A percentile compares a stretch with the other conserved stretches of the same genome.
Conservation (phyloP, 2,888 invertebrate genomes). For the Drosophila testacea region DNA sequence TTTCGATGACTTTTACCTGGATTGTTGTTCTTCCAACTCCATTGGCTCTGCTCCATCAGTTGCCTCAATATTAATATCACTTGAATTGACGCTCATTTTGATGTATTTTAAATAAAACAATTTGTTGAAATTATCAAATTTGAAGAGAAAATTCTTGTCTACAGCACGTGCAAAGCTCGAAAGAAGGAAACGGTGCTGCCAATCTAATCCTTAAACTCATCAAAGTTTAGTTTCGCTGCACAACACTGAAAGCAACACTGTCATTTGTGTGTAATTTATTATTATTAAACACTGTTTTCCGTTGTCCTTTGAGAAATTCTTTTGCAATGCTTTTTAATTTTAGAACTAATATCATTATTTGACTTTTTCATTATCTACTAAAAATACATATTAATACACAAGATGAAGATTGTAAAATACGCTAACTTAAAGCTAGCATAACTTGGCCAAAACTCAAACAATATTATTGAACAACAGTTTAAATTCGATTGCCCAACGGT, state of each 20-base stretch:
- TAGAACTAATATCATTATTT: no score
- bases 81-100: slow-evolving; percentile 9
- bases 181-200: slow-evolving; percentile 8
- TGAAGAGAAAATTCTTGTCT: background rate
- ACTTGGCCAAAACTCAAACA: no score
- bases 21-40: background rate
- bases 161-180: slow-evolving; percentile 10
- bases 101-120: background rate
- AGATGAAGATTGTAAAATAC: no score
- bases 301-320: background rate
- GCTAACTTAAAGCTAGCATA: no score
- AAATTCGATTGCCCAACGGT: no score
- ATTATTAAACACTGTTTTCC: background rate
- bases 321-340: no score
- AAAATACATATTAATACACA: no score
- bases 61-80: background rate
- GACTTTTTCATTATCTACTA: no score
- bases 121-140: background rate
- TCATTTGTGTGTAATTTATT: no score
- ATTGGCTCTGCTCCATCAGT: background rate
- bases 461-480: no score
- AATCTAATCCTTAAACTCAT: background rate
- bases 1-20: background rate
- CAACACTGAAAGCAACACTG: background rate
- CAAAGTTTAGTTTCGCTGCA: background rate